These are phyloP conservation scores for Daboia siamensis DNA, from an alignment of 2,113 vertebrate species.

Conservation along the genomic window DNA sequence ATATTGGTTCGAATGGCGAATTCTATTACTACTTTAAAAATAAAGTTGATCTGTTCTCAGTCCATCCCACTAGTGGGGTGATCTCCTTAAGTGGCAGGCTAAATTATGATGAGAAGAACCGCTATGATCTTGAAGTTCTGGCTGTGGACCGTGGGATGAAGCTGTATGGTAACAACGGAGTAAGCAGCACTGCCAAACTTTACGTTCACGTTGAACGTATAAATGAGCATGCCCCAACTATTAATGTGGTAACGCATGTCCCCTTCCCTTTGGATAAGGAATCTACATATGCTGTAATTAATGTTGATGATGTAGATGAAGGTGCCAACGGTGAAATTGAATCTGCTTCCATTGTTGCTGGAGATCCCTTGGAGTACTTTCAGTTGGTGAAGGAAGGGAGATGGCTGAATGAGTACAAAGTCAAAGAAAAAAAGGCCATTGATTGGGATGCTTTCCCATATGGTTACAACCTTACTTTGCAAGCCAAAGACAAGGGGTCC, in stretches of 20 bases:
- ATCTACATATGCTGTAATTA: slow-evolving; percentile 82
- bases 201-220: slow-evolving; percentile 91
- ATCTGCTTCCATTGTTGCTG: slow-evolving; percentile 83
- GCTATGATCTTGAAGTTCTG: slow-evolving; percentile 90
- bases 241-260: slow-evolving; percentile 78
- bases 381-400: slow-evolving; percentile 77
- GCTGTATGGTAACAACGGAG: slow-evolving; percentile 94
- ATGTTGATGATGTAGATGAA: slow-evolving; percentile 84
- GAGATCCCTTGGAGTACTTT: slow-evolving; percentile 84
- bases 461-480: slow-evolving; percentile 88
- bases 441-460: slow-evolving; percentile 82
- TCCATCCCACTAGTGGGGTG: slow-evolving; percentile 93
- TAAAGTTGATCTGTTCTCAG: slow-evolving; percentile 90
- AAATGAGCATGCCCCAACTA: slow-evolving; percentile 84
- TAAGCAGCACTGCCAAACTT: slow-evolving; percentile 96
- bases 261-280: slow-evolving; percentile 79
- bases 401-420: slow-evolving; percentile 82
- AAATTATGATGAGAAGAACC: slow-evolving; percentile 83
- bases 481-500: slow-evolving; percentile 89
- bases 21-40: slow-evolving; percentile 99
- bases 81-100: slow-evolving; percentile 90
- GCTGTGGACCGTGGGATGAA: slow-evolving; percentile 98
- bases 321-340: slow-evolving; percentile 92
- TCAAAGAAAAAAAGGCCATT: slow-evolving; percentile 79
- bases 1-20: slow-evolving; percentile 96